A percentile compares a stretch with the other conserved stretches of the same genome.
phyloP scores from a whole-genome alignment of 2,888 invertebrate species.

The Quadriops clusia region DNA sequence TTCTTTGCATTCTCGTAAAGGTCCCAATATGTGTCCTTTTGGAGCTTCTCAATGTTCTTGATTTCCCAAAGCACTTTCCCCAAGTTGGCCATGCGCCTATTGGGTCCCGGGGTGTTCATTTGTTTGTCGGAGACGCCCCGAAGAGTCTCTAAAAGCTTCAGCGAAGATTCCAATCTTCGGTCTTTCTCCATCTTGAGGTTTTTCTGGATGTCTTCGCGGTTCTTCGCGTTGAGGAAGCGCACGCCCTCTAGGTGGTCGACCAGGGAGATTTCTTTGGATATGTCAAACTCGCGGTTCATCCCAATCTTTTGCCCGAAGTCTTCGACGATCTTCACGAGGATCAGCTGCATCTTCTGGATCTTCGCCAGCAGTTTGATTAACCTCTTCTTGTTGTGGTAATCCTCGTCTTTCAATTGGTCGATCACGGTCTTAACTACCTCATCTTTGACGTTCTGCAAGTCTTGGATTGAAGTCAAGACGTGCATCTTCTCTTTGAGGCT shows the following conservation, averaged over 20 bases:
- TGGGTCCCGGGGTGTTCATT: conserved; percentile 31
- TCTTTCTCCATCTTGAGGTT: conserved; percentile 40
- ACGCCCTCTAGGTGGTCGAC: conserved; percentile 36
- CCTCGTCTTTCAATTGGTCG: conserved; percentile 19
- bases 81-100: conserved; percentile 27
- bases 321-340: conserved; percentile 26
- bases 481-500: conserved; percentile 24
- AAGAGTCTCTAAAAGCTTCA: conserved; percentile 27
- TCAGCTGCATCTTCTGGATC: conserved; percentile 27
- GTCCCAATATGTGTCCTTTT: conserved; percentile 32
- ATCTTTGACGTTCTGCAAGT: conserved; percentile 26
- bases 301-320: conserved; percentile 28
- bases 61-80: conserved; percentile 35
- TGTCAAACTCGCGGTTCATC: conserved; percentile 39
- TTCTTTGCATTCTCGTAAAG: conserved; percentile 23
- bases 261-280: conserved; percentile 42
- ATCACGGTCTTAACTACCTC: conserved; percentile 20
- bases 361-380: conserved; percentile 26
- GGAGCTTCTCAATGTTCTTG: conserved; percentile 32
- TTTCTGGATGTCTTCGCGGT: conserved; percentile 43
- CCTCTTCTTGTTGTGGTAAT: conserved; percentile 24
- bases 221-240: conserved; percentile 45
- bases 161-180: conserved; percentile 28
- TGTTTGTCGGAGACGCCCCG: conserved; percentile 39
- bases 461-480: conserved; percentile 26